Evolutionary conservation across 2,888 invertebrate species (phyloP).

Genomic region (Cecidostiba fungosa): DNA sequence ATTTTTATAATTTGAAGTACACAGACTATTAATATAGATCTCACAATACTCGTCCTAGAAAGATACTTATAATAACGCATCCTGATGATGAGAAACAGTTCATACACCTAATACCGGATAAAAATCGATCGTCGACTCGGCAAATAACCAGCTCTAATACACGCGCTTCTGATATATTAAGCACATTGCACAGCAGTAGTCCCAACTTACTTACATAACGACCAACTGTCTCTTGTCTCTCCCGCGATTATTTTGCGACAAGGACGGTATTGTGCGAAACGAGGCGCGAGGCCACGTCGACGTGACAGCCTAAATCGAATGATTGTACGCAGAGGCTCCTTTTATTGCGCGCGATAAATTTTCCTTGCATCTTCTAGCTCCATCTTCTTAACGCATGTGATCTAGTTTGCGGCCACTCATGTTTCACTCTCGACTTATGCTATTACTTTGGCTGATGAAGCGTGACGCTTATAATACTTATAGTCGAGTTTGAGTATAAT

Average conservation of each 20-base stretch:
- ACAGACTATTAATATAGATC: too few species aligned
- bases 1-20: too few species aligned
- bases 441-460: background rate
- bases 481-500: background rate
- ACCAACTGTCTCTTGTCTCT: background rate
- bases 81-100: too few species aligned
- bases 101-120: too few species aligned
- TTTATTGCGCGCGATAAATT: background rate
- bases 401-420: background rate
- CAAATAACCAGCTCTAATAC: too few species aligned
- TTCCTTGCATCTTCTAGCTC: background rate
- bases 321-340: background rate
- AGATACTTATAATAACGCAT: too few species aligned
- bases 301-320: background rate
- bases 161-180: too few species aligned
- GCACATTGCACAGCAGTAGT: constrained; percentile 14
- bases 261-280: background rate
- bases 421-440: too few species aligned
- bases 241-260: background rate
- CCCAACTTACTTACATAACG: background rate
- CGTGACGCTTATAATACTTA: background rate
- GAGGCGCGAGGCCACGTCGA: background rate
- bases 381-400: background rate
- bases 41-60: too few species aligned
- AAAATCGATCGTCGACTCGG: too few species aligned